Evolutionary conservation across 1,140 invertebrate species (phyloP).

Genomic region (Saccostrea glomerata): DNA sequence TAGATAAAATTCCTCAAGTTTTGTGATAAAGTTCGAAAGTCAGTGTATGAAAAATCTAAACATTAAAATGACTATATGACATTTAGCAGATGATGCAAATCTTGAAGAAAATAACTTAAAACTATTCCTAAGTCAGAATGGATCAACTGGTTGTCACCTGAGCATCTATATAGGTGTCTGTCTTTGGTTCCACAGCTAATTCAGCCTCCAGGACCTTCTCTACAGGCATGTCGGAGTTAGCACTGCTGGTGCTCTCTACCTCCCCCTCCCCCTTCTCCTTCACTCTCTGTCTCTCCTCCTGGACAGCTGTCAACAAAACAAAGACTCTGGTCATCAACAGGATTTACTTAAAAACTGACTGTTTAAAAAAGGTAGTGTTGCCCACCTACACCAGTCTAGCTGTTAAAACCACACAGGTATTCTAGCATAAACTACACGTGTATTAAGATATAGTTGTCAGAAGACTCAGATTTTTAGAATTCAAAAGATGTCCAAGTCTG

Average conservation of each 20-base stretch:
- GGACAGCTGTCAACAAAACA: conserved; percentile 77
- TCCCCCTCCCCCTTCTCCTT: conserved; percentile 89
- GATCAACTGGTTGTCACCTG: conserved; percentile 65
- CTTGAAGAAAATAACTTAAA: too few species aligned
- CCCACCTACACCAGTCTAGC: background rate
- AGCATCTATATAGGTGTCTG: conserved; percentile 79
- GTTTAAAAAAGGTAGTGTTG: background rate
- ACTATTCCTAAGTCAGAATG: background rate
- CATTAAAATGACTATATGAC: too few species aligned
- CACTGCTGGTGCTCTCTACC: conserved; percentile 85
- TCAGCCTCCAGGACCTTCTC: conserved; percentile 92
- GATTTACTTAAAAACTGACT: background rate
- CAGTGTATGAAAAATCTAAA: too few species aligned
- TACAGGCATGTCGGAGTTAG: conserved; percentile 88
- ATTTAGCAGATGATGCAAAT: too few species aligned
- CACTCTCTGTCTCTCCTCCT: conserved; percentile 91
- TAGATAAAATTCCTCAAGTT: too few species aligned
- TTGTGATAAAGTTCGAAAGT: too few species aligned
- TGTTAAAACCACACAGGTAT: background rate
- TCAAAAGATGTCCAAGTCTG: background rate
- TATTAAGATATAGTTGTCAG: too few species aligned
- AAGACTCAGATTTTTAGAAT: background rate
- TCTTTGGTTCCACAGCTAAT: conserved; percentile 86
- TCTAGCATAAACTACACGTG: too few species aligned
- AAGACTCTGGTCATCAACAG: background rate